Conservation (phyloP, 1,140 invertebrate genomes). For the Temnothorax longispinosus region DNA sequence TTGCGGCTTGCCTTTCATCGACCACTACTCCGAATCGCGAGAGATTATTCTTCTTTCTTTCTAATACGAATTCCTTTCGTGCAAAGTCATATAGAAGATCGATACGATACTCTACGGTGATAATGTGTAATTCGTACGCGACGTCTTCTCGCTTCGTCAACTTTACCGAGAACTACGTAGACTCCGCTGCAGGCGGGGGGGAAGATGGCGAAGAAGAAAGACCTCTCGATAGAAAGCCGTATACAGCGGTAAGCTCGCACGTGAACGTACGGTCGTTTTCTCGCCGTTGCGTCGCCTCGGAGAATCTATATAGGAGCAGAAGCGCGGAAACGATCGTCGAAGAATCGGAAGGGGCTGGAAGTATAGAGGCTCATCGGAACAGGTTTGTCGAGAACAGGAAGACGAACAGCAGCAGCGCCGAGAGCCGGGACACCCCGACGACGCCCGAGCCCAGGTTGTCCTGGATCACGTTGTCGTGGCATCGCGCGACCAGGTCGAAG, state of each 20-base stretch:
- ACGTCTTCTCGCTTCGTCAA: background rate
- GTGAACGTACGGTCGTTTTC: background rate
- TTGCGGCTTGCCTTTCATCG: background rate
- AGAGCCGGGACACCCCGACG: constrained; percentile 25
- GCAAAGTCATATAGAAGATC: background rate
- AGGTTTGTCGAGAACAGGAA: constrained; percentile 55
- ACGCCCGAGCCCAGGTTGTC: constrained; percentile 87
- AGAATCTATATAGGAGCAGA: background rate
- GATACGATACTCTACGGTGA: background rate
- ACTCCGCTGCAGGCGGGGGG: background rate
- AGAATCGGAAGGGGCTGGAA: background rate
- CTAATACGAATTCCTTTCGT: background rate
- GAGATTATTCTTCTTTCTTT: background rate
- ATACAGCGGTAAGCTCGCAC: background rate
- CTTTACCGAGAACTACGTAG: background rate
- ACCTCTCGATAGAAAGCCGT: background rate
- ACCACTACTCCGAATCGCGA: background rate
- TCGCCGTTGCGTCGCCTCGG: background rate
- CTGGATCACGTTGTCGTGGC: constrained; percentile 89
- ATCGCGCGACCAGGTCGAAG: constrained; percentile 89
- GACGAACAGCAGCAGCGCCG: constrained; percentile 46
- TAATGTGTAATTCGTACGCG: background rate
- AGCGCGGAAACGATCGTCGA: background rate
- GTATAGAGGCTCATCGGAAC: constrained; percentile 35
- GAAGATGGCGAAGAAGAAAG: background rate